Base-by-base conservation (phyloP, 2,113 vertebrate genomes). In the Bagarius yarrelli region DNA sequence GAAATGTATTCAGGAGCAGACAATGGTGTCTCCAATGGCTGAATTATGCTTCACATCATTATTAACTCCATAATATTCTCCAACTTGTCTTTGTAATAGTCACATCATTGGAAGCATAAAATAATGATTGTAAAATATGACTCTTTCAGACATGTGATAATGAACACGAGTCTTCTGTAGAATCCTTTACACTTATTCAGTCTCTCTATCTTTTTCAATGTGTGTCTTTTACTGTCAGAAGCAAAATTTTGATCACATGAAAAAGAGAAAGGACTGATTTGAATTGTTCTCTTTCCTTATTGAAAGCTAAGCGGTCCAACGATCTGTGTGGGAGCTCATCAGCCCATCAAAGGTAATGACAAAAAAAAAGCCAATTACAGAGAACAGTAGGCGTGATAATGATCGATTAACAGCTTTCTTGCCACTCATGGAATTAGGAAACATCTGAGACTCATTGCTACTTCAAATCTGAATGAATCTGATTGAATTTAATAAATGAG, bases 331-430 rank as follows among this genome's bases (percentile, higher is more conserved):
- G 81, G 30, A 79, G 84, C 70, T 78, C 83, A 80, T 80, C 64
- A 84, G 81, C 82, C 89, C 50, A 57, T 53, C 82, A 81, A 19
- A 84, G 82, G 83, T 34, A 60, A 79, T 78, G 70, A 73, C 84
- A 85, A 47, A 88, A 88, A n/a, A 85, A 67, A 79, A 86, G 81
- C 47, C 82, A 87, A 87, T 91, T 88, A 88, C 81, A 79, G 61
- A 83, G 81, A 82, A 88, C 70, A 78, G 84, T 78, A 76, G 83
- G 77, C 73, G 53, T 70, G 60, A 88, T 87, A 88, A 91, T 88
- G 83, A 87, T 86, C 84, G 82, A 85, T 87, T 80, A 79, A 70
- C 78, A 80, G 83, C n/a, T 30, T 86, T 89, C 81, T 61, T 74
- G 53, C 73, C 79, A 75, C 85, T 85, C 63, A 82, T 23, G 64